A percentile compares a stretch with the other conserved stretches of the same genome.
phyloP scores from a whole-genome alignment of 2,113 vertebrate genomes.

The Syrmaticus mikado region DNA sequence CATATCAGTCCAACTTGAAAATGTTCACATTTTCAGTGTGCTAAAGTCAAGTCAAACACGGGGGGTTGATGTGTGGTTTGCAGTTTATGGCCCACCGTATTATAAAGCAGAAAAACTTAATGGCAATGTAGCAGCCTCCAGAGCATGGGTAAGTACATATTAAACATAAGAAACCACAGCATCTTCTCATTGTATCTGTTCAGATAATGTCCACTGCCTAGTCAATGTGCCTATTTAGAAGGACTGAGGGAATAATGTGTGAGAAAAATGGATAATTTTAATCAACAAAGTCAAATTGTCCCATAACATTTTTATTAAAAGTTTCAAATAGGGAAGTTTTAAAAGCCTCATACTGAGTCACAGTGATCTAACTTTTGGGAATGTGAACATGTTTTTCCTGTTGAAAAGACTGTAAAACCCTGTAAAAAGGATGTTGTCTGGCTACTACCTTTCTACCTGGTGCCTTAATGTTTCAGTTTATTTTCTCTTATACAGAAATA shows the following conservation, averaged over 20 bases:
- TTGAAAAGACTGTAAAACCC: neutral
- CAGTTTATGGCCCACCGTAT: slow-evolving; percentile 81
- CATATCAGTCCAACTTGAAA: slow-evolving; percentile 73
- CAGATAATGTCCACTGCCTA: neutral
- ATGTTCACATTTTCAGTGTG: slow-evolving; percentile 87
- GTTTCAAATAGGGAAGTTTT: neutral
- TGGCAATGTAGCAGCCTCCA: slow-evolving; percentile 82
- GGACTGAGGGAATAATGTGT: neutral
- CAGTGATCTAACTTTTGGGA: neutral
- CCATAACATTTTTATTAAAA: neutral
- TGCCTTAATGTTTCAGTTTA: neutral
- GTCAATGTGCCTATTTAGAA: neutral
- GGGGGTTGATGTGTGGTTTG: slow-evolving; percentile 83
- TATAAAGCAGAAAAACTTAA: slow-evolving; percentile 86
- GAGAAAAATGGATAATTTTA: neutral
- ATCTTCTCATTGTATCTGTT: neutral
- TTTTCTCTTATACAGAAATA: neutral
- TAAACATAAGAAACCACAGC: neutral
- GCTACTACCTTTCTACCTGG: neutral
- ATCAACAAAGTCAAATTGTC: neutral
- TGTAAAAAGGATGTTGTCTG: neutral
- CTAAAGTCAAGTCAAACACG: slow-evolving; percentile 51
- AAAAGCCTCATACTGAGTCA: neutral
- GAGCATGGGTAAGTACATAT: slow-evolving; percentile 75
- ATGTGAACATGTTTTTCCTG: neutral